Percentiles rank a stretch among this genome's conserved stretches.
Evolutionary conservation across 2,797 vertebrate genomes (phyloP).

Genomic region (Tangara arthus): DNA sequence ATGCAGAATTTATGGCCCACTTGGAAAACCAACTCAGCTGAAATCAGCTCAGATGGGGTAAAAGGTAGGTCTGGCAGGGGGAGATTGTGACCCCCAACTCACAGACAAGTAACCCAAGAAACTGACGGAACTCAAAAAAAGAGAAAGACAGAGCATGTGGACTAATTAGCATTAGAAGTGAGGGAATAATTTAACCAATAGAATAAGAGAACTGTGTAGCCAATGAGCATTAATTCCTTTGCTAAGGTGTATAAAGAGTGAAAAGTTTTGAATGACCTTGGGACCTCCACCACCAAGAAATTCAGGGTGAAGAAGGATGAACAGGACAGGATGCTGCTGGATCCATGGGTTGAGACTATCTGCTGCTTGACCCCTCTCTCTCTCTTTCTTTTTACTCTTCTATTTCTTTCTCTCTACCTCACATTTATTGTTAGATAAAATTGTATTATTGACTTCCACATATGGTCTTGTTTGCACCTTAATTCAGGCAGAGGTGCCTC

Average conservation of each 20-base stretch:
- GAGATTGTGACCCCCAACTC: rapidly evolving
- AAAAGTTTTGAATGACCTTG: background rate
- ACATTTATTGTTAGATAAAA: background rate
- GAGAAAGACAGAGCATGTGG: background rate
- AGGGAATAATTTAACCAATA: background rate
- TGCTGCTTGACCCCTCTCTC: background rate
- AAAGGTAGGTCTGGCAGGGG: background rate
- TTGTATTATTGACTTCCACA: background rate
- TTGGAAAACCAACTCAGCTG: background rate
- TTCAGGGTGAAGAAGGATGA: background rate
- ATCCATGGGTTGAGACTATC: background rate
- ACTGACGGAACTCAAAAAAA: background rate
- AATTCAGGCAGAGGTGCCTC: background rate
- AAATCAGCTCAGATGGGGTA: background rate
- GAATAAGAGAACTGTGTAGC: background rate
- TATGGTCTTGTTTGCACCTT: background rate
- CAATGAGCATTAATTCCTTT: background rate
- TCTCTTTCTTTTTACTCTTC: background rate
- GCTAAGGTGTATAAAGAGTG: background rate
- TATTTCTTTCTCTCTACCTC: background rate
- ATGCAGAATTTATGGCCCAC: background rate
- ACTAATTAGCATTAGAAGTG: background rate
- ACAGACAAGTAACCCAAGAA: background rate
- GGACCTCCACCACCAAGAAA: background rate
- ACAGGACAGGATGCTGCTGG: background rate